Evolutionary conservation across 2,113 vertebrate species (phyloP).

Genomic region (Entelurus aequoreus): DNA sequence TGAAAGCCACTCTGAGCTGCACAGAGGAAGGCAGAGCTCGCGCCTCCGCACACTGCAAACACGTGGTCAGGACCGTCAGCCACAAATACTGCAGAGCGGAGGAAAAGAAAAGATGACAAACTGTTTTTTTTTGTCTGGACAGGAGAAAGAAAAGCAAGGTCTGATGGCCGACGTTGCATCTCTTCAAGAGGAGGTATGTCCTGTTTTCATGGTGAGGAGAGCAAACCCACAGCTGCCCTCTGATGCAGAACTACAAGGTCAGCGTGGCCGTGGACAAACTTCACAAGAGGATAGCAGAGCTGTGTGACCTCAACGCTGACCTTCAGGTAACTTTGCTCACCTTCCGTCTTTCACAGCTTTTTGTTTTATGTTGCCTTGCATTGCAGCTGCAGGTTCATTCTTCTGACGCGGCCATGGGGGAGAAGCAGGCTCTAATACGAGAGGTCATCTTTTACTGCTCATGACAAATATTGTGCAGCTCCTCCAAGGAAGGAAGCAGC

Average conservation of each 20-base stretch:
- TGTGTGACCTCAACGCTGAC: constrained; percentile 72
- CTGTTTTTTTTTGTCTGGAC: constrained; percentile 7
- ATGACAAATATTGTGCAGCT: not conserved
- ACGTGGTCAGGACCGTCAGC: constrained; percentile 65
- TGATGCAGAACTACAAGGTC: constrained; percentile 77
- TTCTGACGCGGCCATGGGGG: constrained; percentile 68
- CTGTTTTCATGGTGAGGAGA: not conserved
- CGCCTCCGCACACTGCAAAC: constrained; percentile 72
- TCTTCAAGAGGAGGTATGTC: constrained; percentile 84
- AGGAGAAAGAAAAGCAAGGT: constrained; percentile 83
- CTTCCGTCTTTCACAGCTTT: not conserved
- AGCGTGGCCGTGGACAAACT: constrained; percentile 74
- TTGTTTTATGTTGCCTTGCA: not conserved
- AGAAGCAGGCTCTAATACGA: constrained; percentile 73
- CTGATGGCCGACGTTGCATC: constrained; percentile 76
- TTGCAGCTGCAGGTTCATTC: constrained; percentile 74
- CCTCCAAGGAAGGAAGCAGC: too few species aligned
- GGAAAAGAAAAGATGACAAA: not conserved
- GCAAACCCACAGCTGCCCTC: not conserved
- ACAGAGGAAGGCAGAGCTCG: constrained; percentile 75
- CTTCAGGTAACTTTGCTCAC: constrained; percentile 72
- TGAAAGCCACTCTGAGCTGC: constrained; percentile 73
- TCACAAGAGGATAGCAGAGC: constrained; percentile 77
- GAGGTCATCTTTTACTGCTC: constrained; percentile 67
- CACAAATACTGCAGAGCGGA: not conserved